Conservation (phyloP, 2,888 invertebrate species). For the Euphydryas editha region DNA sequence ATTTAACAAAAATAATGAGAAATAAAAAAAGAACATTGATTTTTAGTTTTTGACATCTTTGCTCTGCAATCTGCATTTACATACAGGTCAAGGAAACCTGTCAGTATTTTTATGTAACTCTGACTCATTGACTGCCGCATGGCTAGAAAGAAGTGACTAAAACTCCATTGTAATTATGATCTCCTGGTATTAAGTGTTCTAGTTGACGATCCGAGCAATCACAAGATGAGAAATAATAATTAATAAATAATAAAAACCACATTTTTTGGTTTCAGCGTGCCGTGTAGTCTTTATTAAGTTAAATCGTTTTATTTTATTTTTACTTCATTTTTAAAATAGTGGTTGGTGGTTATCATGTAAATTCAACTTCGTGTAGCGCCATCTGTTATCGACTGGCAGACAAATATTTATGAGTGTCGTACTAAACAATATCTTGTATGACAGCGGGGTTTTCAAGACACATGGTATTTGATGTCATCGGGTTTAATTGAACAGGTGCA, state of each 20-base stretch:
- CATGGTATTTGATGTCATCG: constrained; percentile 70
- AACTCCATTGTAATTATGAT: constrained; percentile 57
- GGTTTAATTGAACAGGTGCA: constrained; percentile 77
- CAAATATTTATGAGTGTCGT: constrained; percentile 34
- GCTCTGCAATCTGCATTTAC: constrained; percentile 10
- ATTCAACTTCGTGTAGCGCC: constrained; percentile 55
- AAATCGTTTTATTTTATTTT: neutral
- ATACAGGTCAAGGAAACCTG: constrained; percentile 35
- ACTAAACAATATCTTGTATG: constrained; percentile 28
- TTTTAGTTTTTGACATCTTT: neutral
- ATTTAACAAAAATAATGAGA: neutral
- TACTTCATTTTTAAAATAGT: neutral
- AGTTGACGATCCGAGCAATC: constrained; percentile 79
- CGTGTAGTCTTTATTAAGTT: neutral
- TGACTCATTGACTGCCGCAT: constrained; percentile 27
- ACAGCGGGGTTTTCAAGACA: constrained; percentile 14
- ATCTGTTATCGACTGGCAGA: constrained; percentile 70
- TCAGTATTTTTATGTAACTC: constrained; percentile 27
- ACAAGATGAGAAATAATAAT: constrained; percentile 57
- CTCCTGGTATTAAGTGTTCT: constrained; percentile 78
- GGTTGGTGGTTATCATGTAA: neutral
- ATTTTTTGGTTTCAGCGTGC: neutral
- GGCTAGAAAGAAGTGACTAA: constrained; percentile 24
- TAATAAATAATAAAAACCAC: constrained; percentile 15
- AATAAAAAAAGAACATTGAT: neutral